phyloP scores from a whole-genome alignment of 2,113 vertebrate species.

The Catharus bicknelli region DNA sequence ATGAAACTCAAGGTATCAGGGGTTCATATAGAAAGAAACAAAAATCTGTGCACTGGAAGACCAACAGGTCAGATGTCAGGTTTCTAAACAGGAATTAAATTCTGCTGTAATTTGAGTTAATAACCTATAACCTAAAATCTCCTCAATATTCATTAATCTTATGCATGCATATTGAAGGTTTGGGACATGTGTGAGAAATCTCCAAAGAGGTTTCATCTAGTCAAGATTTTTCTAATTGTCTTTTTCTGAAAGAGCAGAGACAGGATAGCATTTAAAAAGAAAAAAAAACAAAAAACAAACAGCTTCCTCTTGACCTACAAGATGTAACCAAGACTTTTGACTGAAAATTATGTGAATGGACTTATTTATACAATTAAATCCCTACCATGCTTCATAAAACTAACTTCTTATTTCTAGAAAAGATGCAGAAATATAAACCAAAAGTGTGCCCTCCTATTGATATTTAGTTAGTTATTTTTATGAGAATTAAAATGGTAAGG shows the following conservation, averaged over 20 bases:
- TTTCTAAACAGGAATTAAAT: neutral
- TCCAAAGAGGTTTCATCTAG: neutral
- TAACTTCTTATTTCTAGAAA: neutral
- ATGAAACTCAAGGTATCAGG: neutral
- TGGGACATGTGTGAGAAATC: neutral
- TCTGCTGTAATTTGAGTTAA: neutral
- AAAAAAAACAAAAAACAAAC: neutral
- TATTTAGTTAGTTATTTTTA: neutral
- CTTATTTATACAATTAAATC: neutral
- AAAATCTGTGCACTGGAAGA: neutral
- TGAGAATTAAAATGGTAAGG: neutral
- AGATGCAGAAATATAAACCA: neutral
- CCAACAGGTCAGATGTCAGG: neutral
- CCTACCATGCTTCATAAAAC: neutral
- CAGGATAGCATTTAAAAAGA: neutral
- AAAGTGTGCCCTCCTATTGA: neutral
- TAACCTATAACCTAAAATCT: neutral
- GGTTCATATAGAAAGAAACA: neutral
- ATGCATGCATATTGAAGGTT: neutral
- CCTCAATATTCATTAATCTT: neutral
- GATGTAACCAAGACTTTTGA: neutral
- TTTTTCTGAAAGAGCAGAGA: neutral
- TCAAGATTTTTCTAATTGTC: neutral
- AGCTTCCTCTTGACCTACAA: neutral
- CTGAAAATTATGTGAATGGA: neutral